Conservation (phyloP, 2,113 vertebrate species). For the Caracal caracal region DNA sequence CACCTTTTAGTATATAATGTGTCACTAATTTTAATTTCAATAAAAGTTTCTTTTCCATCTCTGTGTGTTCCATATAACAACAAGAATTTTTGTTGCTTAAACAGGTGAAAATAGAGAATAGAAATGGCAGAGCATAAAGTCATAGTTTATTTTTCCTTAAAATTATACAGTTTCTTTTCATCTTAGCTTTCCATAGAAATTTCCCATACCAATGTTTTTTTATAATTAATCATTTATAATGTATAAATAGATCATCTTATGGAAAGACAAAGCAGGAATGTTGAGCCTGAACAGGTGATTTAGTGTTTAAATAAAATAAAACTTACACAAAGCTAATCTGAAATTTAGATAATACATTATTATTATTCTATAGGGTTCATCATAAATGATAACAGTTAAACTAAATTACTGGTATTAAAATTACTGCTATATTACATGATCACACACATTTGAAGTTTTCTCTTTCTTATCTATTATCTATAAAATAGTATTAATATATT, state of each 20-base stretch:
- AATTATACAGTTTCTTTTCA: neutral
- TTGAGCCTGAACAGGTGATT: neutral
- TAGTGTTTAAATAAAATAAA: slow-evolving; percentile 22
- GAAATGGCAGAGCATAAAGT: neutral
- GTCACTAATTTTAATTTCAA: neutral
- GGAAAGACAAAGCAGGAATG: neutral
- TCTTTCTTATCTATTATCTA: neutral
- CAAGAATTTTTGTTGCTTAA: neutral
- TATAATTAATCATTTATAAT: neutral
- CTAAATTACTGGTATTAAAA: slow-evolving; percentile 1
- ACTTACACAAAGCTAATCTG: neutral
- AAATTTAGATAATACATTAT: slow-evolving; percentile 27
- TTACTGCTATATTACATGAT: neutral
- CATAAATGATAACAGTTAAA: slow-evolving; percentile 23
- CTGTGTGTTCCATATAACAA: neutral
- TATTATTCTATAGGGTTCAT: neutral
- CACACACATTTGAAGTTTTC: neutral
- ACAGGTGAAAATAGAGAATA: neutral
- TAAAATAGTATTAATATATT: neutral
- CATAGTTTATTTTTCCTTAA: neutral
- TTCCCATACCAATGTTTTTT: neutral
- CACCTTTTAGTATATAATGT: neutral
- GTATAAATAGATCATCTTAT: neutral
- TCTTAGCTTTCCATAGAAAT: neutral
- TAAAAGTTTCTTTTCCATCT: neutral